Evolutionary conservation across 2,113 vertebrate genomes (phyloP), one percentile per base, ranked within the genome.

Genomic region (Cheirogaleus medius): DNA sequence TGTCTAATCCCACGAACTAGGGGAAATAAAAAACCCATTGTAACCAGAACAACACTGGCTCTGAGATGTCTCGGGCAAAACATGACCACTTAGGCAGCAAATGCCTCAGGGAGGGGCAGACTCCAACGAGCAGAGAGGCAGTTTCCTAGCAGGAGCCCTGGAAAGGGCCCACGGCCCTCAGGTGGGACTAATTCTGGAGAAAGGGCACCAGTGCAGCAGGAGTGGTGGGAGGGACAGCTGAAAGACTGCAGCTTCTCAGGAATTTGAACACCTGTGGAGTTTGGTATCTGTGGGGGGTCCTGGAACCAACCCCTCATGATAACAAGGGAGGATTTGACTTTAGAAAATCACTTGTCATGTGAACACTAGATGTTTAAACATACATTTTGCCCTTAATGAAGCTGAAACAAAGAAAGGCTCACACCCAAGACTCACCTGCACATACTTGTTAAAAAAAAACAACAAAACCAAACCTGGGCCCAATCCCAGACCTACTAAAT

Each of bases 11-110:
- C 18, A 29, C 64, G 84, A 95, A 95, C 13, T 42, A 37, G 2
- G 27, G 23, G 47, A 71, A 96, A 88, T 77, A 54, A 92, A 81
- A 91, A 93, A 27, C 42, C 94, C 73, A 87, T 18, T 94, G 71
- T 90, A 58, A 71, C 34, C 14, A 74, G 83, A 94, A 81, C 68
- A 78, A 14, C 42, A 71, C 58, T 63, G 81, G 13, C 34, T 87
- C 56, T 78, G 92, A 91, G 39, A 83, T 14, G 5, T 52, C 47
- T 13, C 56, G 76, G 52, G 42, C 1, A 8, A 91, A 74, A 81
- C 29, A 20, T 23, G 76, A 77, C 23, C 73, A 56, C 42, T 68
- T 15, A 86, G 71, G n/a, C 21, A 71, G 49, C 60, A 74, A 66
- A 58, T 64, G 32, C 6, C 0, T 90, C 8, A 11, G 21, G 11